These are phyloP conservation scores for Drosophila nebulosa DNA, from an alignment of 1,140 invertebrate genomes.

Conservation along the genomic window DNA sequence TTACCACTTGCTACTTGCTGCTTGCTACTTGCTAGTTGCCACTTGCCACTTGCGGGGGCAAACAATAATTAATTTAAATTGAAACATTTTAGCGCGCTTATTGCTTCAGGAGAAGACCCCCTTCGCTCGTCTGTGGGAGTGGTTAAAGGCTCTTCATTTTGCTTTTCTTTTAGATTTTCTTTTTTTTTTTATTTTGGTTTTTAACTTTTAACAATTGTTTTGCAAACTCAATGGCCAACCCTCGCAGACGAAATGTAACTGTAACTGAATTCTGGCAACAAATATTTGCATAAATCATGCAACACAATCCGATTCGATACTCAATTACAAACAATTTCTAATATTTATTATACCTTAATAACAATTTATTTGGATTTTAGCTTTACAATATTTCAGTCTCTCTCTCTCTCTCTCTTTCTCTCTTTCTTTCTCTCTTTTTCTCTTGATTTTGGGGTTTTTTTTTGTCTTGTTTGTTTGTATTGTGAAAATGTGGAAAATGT, in stretches of 20 bases:
- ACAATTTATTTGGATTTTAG: not conserved
- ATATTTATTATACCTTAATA: constrained; percentile 1
- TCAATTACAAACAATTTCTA: not conserved
- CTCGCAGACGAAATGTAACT: too few relatives aligned
- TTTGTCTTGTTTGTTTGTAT: constrained; percentile 3
- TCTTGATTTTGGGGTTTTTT: constrained; percentile 4
- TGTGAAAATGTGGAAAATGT: constrained; percentile 34
- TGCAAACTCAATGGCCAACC: not conserved
- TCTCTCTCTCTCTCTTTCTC: constrained; percentile 1
- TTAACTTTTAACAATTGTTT: not conserved
- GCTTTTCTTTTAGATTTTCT: not conserved
- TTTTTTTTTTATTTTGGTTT: not conserved
- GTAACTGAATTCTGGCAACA: too few relatives aligned
- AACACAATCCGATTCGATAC: not conserved
- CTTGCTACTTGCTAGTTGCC: not conserved
- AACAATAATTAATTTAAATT: constrained; percentile 80
- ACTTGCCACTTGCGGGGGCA: constrained; percentile 47
- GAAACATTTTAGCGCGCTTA: constrained; percentile 70
- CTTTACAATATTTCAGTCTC: constrained; percentile 15
- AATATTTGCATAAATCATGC: constrained; percentile 8
- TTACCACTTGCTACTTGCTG: not conserved
- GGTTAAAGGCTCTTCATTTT: not conserved
- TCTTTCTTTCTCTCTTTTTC: constrained; percentile 15
- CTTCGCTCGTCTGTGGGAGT: not conserved
- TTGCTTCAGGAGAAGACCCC: constrained; percentile 8